A percentile compares a stretch with the other conserved stretches of the same genome.
Conservation (phyloP, 2,888 invertebrate genomes). For the Andrena praecox region DNA sequence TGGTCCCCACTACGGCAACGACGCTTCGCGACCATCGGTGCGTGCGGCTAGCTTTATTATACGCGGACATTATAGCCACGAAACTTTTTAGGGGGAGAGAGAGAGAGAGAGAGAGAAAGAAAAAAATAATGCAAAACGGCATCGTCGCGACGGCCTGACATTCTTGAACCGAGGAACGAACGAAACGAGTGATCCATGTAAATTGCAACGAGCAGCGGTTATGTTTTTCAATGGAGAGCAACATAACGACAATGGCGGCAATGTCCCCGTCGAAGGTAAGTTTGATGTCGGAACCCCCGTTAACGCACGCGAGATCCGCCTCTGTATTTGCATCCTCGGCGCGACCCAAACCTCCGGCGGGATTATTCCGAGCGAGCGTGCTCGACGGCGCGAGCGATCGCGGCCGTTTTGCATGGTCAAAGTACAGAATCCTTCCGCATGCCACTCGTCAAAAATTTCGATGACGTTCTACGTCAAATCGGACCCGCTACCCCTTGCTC, state of each 20-base stretch:
- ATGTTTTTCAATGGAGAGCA: conserved; percentile 80
- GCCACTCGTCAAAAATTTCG: conserved; percentile 47
- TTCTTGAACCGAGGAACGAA: conserved; percentile 24
- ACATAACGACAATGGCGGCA: conserved; percentile 89
- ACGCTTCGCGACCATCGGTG: conserved; percentile 28
- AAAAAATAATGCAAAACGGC: conserved; percentile 45
- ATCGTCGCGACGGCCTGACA: conserved; percentile 13
- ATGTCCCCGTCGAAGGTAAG: conserved; percentile 91
- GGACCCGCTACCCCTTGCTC: conserved; percentile 17
- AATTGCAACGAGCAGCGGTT: conserved; percentile 77
- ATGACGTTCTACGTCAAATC: conserved; percentile 53
- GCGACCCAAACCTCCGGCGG: too few species aligned
- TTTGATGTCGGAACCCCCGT: conserved; percentile 60
- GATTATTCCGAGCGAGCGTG: too few species aligned
- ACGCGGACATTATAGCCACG: conserved; percentile 1
- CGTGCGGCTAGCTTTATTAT: conserved; percentile 26
- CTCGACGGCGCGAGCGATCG: neutral
- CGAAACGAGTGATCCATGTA: conserved; percentile 50
- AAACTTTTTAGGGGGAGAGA: conserved; percentile 32
- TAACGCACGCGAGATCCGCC: neutral
- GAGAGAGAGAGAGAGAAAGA: neutral
- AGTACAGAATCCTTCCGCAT: conserved; percentile 22
- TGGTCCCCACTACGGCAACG: conserved; percentile 4
- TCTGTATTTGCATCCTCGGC: neutral
- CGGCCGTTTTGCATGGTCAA: neutral